Conservation (phyloP, 2,888 invertebrate species). For the Entomobrya proxima region DNA sequence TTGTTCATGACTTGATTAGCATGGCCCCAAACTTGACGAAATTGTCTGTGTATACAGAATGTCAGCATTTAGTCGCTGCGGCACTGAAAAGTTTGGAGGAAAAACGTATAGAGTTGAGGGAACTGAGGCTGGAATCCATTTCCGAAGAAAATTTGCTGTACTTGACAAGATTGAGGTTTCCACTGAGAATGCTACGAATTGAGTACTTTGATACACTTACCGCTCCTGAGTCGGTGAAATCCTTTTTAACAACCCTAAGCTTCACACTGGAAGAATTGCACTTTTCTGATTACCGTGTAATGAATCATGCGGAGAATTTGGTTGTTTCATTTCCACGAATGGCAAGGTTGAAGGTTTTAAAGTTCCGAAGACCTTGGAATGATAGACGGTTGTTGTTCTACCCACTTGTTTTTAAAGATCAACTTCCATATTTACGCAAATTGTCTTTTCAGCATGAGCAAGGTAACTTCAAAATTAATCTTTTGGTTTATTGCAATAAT, state of each 20-base stretch:
- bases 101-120: conserved; percentile 52
- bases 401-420: conserved; percentile 52
- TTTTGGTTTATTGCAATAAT: neutral
- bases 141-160: conserved; percentile 59
- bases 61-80: conserved; percentile 60
- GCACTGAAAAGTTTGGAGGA: conserved; percentile 57
- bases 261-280: conserved; percentile 63
- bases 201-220: conserved; percentile 63
- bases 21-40: conserved; percentile 60
- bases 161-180: conserved; percentile 52
- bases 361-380: conserved; percentile 60
- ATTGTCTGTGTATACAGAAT: conserved; percentile 60
- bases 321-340: conserved; percentile 59
- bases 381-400: conserved; percentile 58
- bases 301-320: conserved; percentile 62
- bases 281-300: conserved; percentile 61
- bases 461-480: conserved; percentile 23
- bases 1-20: conserved; percentile 59
- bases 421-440: conserved; percentile 51
- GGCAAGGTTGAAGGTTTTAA: conserved; percentile 46
- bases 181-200: conserved; percentile 57
- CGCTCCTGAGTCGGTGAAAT: conserved; percentile 61
- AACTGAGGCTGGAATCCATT: conserved; percentile 56
- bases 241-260: conserved; percentile 58
- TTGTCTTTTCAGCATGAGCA: conserved; percentile 63